Base-by-base conservation (phyloP, 2,888 invertebrate genomes). In the Diarsia brunnea region DNA sequence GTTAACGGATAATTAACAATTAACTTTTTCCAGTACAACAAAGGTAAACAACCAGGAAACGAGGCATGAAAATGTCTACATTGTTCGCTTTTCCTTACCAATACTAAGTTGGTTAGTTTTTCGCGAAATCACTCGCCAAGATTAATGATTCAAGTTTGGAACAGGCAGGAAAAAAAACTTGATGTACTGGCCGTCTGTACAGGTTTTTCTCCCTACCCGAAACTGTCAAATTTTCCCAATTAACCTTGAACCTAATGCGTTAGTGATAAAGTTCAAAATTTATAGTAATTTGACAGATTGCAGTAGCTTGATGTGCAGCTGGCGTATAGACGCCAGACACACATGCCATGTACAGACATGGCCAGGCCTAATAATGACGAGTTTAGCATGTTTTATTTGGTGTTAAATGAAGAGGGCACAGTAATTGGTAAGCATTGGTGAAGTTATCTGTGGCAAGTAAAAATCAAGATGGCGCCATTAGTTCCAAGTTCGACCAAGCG, bases 131-230 rank as follows among this genome's bases (percentile, higher is more conserved):
- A 85, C 67, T 78, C 24, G 63, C 24, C 38, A 63, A 68, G 82
- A 85, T 79, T 82, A 82, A 87, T 86, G 75, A 27, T 68, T 60
- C 71, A 55, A 78, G 73, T 79, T 78, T 47, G 47, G 64, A 76
- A 82, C 16, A 60, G 49, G 63, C 61, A 65, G 64, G 31, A 64
- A 82, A 53, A 69, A 49, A 31, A 58, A 55, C 43, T 79, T 80
- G 8, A 38, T 38, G 38, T 38, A 8, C 38, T 38, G 38, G 38
- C 38, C 38, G 8, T 7, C 8, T 7, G 38, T 38, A 38, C 38
- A 38, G 8, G 38, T 38, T 38, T 38, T 38, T 38, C 7, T 38
- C 8, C 38, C 7, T 38, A 0, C 7, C 38, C 38, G 8, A 38
- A 38, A 38, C 38, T 38, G 38, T 8, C 0, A 38, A 38, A 31